Base-by-base conservation (phyloP, 37 sponge, comb jelly and placozoan species). In the Amphimedon queenslandica region DNA sequence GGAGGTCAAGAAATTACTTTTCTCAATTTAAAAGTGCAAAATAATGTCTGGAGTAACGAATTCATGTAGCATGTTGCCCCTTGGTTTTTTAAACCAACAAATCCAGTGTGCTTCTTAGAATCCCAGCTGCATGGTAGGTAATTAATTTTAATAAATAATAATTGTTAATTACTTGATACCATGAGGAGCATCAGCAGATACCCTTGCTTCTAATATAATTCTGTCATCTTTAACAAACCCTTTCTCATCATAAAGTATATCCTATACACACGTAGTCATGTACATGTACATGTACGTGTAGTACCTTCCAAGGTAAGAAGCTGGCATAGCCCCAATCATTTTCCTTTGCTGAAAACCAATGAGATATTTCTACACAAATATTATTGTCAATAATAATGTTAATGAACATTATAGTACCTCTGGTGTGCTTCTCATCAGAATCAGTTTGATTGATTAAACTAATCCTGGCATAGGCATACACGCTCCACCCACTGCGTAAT, bases 31-130 rank as follows among this genome's bases (percentile, higher is more conserved):
- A 73, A 85, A 43, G 95, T 92, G 81, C 88, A 98, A 92, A 83
- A 98, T 36, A 98, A 79, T 0, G 96, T 93, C 70, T 98, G 99
- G 21, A 98, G 75, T n/a, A 98, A 75, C 1, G 99, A 98, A 83
- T 92, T 98, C 99, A 98, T 98, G 82, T 98, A 98, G 76, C 99
- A 98, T 30, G 99, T 98, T 36, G 99, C 99, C 4, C 99, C 99
- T 39, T 98, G 99, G 74, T 98, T 98, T 76, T 92, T 91, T 33
- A 98, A 74, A 32, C 99, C 99, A 20, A 98, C 99, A 75, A 80
- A 98, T 24, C 99, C 99, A 40, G 96, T 98, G 80, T 91, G 84
- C 77, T 85, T 87, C 72, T 96, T 92, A 23, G 93, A 92, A 77
- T 98, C 99, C 99, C 99, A 98, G 69, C 96, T 96, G 43, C 42